These are phyloP conservation scores for Mechanitis mazaeus DNA, from an alignment of 2,888 invertebrate genomes.

Conservation along the genomic window DNA sequence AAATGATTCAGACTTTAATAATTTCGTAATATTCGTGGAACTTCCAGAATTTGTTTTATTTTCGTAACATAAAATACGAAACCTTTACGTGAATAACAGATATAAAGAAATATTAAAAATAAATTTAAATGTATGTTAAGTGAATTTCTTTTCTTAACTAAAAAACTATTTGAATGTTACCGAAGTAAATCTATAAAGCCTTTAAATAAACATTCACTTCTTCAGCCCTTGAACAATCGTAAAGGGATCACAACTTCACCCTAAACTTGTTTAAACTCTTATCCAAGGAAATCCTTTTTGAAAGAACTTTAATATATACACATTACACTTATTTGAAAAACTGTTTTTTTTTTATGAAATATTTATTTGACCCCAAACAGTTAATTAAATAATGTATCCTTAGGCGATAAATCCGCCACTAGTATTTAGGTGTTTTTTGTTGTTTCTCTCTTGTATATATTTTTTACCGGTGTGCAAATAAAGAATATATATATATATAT, in stretches of 20 bases:
- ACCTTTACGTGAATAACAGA: too few relatives aligned
- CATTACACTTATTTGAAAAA: constrained; percentile 42
- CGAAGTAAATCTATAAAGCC: constrained; percentile 51
- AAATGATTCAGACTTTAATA: constrained; percentile 13
- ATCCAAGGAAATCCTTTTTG: constrained; percentile 72
- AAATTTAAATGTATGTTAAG: too few relatives aligned
- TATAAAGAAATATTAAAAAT: too few relatives aligned
- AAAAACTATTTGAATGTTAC: not conserved
- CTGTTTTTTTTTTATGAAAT: not conserved
- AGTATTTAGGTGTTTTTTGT: too few relatives aligned
- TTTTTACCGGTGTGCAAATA: too few relatives aligned
- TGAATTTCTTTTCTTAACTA: constrained; percentile 4
- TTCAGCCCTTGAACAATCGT: constrained; percentile 72
- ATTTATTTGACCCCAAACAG: too few relatives aligned
- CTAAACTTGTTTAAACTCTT: constrained; percentile 76
- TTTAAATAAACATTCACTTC: constrained; percentile 74
- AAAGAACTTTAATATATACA: constrained; percentile 57
- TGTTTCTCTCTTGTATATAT: too few relatives aligned
- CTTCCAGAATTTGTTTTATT: not conserved
- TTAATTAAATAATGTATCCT: too few relatives aligned
- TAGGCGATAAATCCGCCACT: too few relatives aligned
- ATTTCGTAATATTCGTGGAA: constrained; percentile 12
- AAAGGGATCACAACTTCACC: constrained; percentile 68
- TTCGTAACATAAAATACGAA: constrained; percentile 6
- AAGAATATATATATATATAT: too few relatives aligned